These are phyloP conservation scores for Philopotamus ludificatus DNA, from an alignment of 1,140 invertebrate genomes.

Conservation along the genomic window DNA sequence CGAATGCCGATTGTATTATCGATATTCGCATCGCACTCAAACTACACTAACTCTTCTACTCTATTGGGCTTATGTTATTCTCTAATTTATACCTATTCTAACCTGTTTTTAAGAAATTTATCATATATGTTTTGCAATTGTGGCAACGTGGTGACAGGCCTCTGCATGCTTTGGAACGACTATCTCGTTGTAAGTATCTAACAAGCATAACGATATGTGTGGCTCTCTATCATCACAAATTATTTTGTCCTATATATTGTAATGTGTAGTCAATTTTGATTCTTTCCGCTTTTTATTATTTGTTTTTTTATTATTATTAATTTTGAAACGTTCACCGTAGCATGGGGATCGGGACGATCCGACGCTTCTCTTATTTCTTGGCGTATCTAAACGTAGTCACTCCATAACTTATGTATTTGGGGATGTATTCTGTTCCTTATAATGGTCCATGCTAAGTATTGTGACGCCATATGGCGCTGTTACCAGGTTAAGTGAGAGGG, in stretches of 20 bases:
- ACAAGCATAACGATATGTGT: constrained; percentile 3
- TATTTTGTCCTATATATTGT: neutral
- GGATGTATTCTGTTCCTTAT: neutral
- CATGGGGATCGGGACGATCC: no score
- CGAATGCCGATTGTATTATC: no score
- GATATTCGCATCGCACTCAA: neutral
- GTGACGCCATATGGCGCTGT: constrained; percentile 43
- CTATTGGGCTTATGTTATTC: neutral
- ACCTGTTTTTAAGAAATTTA: constrained; percentile 11
- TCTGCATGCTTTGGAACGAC: constrained; percentile 81
- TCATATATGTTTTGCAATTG: constrained; percentile 45
- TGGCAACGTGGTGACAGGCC: constrained; percentile 59
- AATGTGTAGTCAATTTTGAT: neutral
- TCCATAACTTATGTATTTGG: neutral
- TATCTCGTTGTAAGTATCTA: constrained; percentile 82
- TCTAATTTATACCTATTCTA: no score
- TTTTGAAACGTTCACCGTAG: no score
- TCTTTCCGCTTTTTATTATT: neutral
- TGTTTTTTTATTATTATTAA: no score
- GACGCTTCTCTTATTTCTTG: no score
- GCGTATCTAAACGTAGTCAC: neutral
- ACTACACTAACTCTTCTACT: neutral
- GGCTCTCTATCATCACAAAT: neutral
- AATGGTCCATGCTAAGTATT: constrained; percentile 38
- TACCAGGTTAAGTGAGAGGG: constrained; percentile 91